These are phyloP conservation scores for Scarus forsteni DNA, from an alignment of 2,797 vertebrate species.

Conservation along the genomic window DNA sequence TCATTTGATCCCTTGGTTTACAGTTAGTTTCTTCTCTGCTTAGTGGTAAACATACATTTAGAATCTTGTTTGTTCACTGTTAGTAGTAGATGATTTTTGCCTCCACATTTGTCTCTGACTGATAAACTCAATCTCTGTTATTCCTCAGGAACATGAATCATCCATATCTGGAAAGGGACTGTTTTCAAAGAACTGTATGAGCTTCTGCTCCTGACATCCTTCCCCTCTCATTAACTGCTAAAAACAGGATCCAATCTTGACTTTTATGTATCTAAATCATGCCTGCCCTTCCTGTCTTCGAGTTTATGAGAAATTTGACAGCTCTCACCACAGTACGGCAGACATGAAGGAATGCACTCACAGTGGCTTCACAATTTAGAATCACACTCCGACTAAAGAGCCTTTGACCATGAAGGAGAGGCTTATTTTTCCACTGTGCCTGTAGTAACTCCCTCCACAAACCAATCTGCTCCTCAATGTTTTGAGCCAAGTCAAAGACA, in stretches of 20 bases:
- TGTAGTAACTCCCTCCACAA: slow-evolving; percentile 20
- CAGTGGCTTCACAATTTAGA: slow-evolving; percentile 31
- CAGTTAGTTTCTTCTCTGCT: no score
- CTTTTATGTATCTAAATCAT: not conserved
- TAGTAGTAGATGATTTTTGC: no score
- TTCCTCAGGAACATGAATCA: slow-evolving; percentile 25
- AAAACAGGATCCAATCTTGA: slow-evolving; percentile 44
- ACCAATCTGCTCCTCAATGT: not conserved
- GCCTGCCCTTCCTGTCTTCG: not conserved
- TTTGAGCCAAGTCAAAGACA: slow-evolving; percentile 17
- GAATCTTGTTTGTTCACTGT: no score
- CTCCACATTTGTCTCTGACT: not conserved
- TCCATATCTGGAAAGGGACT: slow-evolving; percentile 4
- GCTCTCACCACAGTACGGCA: slow-evolving; percentile 38
- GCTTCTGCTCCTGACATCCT: slow-evolving; percentile 27
- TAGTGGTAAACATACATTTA: no score
- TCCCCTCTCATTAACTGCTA: slow-evolving; percentile 71
- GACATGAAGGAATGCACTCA: slow-evolving; percentile 23
- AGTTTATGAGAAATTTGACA: not conserved
- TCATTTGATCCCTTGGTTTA: no score
- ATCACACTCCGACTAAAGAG: slow-evolving; percentile 11
- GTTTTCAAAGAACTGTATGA: slow-evolving; percentile 11
- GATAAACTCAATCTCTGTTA: not conserved
- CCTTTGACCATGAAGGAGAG: slow-evolving; percentile 9
- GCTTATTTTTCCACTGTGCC: slow-evolving; percentile 33